A percentile compares a stretch with the other conserved stretches of the same genome.
Evolutionary conservation across 2,888 invertebrate genomes (phyloP).

Genomic region (Macaria notata): DNA sequence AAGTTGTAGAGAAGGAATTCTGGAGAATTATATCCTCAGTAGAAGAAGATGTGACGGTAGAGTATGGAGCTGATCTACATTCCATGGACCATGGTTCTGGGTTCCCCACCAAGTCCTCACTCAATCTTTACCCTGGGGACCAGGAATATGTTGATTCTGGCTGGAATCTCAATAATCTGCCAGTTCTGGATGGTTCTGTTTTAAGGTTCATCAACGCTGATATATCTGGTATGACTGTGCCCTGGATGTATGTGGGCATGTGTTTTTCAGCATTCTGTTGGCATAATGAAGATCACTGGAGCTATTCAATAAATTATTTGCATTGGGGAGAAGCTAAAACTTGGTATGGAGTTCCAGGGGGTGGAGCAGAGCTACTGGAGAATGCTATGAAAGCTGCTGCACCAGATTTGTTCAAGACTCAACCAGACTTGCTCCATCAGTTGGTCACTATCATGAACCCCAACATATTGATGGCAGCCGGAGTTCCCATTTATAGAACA

Average conservation of each 20-base stretch:
- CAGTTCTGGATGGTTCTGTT: constrained; percentile 86
- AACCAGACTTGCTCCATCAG: constrained; percentile 90
- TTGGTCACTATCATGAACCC: constrained; percentile 91
- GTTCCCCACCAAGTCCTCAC: constrained; percentile 86
- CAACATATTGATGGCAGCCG: constrained; percentile 84
- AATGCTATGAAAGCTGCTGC: constrained; percentile 86
- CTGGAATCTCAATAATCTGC: constrained; percentile 91
- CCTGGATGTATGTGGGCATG: constrained; percentile 94
- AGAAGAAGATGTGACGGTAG: constrained; percentile 88
- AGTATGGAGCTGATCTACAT: constrained; percentile 91
- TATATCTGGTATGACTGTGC: constrained; percentile 88
- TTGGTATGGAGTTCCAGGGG: constrained; percentile 91
- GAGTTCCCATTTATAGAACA: constrained; percentile 83
- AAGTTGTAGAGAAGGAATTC: constrained; percentile 87
- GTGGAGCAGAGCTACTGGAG: constrained; percentile 86
- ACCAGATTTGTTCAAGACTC: constrained; percentile 87
- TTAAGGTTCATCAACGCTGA: constrained; percentile 88
- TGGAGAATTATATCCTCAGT: constrained; percentile 89
- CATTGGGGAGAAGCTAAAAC: constrained; percentile 93
- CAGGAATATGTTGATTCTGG: constrained; percentile 85
- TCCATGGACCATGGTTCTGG: constrained; percentile 90
- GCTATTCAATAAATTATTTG: constrained; percentile 90
- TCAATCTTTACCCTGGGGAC: constrained; percentile 83
- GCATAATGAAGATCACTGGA: constrained; percentile 94
- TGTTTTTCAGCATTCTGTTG: constrained; percentile 92